Evolutionary conservation across 1,140 invertebrate species (phyloP).

Genomic region (Drosophila gunungcola): DNA sequence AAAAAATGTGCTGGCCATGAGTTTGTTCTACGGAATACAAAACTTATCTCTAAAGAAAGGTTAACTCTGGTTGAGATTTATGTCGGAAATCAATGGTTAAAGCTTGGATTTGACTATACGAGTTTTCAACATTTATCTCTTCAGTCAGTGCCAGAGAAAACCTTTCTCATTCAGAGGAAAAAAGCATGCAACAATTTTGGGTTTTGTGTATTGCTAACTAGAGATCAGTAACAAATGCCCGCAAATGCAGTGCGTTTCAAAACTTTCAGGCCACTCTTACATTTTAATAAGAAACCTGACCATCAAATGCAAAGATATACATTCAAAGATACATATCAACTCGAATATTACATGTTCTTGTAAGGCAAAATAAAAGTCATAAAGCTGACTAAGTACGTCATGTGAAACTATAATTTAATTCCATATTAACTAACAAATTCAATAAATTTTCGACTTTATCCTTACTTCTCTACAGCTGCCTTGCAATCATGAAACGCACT

Average conservation of each 20-base stretch:
- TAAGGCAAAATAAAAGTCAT: no score
- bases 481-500: conserved; percentile 23
- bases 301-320: not conserved
- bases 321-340: not conserved
- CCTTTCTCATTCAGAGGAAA: conserved; percentile 11
- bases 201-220: conserved; percentile 40
- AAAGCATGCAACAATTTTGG: conserved; percentile 52
- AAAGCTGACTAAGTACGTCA: no score
- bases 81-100: conserved; percentile 15
- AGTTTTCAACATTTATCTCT: conserved; percentile 5
- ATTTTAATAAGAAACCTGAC: not conserved
- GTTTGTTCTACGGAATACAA: conserved; percentile 30
- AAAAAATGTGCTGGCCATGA: conserved; percentile 14
- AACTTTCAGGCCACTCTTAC: not conserved
- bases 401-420: no score
- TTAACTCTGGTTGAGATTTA: conserved; percentile 8
- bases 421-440: no score
- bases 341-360: no score
- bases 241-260: conserved; percentile 35
- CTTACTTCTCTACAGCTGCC: not conserved
- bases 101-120: not conserved
- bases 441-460: not conserved
- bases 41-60: conserved; percentile 38
- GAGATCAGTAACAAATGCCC: conserved; percentile 52
- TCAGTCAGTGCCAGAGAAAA: conserved; percentile 9